These are phyloP conservation scores for Cosmorhoe ocellata DNA, from an alignment of 2,888 invertebrate species.

Conservation along the genomic window DNA sequence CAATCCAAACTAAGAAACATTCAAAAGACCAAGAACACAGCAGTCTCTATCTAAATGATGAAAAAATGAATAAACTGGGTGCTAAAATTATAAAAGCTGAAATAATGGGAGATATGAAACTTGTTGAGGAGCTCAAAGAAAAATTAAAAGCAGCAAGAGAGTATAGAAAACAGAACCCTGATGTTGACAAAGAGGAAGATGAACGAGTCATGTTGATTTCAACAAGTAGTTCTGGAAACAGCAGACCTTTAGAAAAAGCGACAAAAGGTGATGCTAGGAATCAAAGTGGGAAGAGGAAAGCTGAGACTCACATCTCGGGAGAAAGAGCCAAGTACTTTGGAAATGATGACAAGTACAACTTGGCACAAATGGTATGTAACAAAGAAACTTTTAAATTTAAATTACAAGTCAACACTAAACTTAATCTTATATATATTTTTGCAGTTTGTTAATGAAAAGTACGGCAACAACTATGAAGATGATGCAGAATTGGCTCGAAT, in stretches of 20 bases:
- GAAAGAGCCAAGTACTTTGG: constrained; percentile 92
- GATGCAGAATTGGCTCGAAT: constrained; percentile 90
- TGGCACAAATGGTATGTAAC: constrained; percentile 89
- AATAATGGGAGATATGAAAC: constrained; percentile 90
- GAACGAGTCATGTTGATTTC: constrained; percentile 85
- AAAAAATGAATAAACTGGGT: constrained; percentile 94
- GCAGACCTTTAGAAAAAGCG: constrained; percentile 83
- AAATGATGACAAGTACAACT: constrained; percentile 93
- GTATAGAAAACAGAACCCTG: constrained; percentile 68
- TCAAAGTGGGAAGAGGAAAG: constrained; percentile 78
- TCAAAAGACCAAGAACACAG: constrained; percentile 30
- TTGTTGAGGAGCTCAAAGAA: constrained; percentile 86
- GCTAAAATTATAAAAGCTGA: constrained; percentile 97
- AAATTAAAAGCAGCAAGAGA: constrained; percentile 88
- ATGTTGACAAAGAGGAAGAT: constrained; percentile 54
- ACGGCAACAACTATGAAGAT: constrained; percentile 89
- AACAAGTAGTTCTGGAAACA: constrained; percentile 86
- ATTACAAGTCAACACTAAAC: too few species aligned
- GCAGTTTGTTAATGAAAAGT: constrained; percentile 91
- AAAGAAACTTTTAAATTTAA: too few species aligned
- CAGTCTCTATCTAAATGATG: constrained; percentile 84
- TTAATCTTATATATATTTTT: constrained; percentile 41
- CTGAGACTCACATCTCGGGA: constrained; percentile 88
- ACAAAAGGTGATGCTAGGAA: constrained; percentile 67
- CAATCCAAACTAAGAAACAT: constrained; percentile 5